Base-by-base conservation (phyloP, 2,797 vertebrate species). In the Tenualosa thibaudeaui region DNA sequence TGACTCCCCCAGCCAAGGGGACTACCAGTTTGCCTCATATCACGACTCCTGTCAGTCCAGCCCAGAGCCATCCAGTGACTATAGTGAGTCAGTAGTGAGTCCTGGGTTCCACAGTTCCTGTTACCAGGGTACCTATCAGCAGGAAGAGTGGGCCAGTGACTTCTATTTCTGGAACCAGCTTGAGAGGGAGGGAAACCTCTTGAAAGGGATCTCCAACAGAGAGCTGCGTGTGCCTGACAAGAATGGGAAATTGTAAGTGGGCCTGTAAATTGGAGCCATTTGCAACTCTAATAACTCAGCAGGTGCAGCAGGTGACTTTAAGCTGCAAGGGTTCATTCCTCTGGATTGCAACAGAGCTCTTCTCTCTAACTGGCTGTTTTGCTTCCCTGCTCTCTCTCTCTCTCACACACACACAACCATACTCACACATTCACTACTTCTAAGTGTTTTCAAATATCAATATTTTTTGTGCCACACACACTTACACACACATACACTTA, bases 111-210 rank as follows among this genome's bases (percentile, higher is more conserved):
- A 19, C 54, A 3, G 17, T 56, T 56, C 19, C 4, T 56, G 17
- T 56, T 17, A 88, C 13, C 58, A 86, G 85, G 37, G 68, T 0
- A 12, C 86, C 49, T 65, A 84, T 8, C 84, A 43, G 81, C 85
- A 83, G 17, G 81, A 89, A n/a, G 81, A 51, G 46, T 90, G 88
- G 81, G 91, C 91, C 22, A 84, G 85, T 83, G 85, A 92, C 0
- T 88, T 89, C 37, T 96, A 95, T 90, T 97, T 97, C 91, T 93
- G 94, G 92, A 93, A 92, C 24, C 96, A 97, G 90, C 93, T 97
- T 50, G 91, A 90, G 88, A 93, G 85, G 84, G 96, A 96, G 85
- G 95, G 96, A 81, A 91, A 5, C 12, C 75, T 89, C 2, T 90
- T 97, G 86, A 90, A 83, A 54, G 84, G 54, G 1, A 82, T 96